phyloP scores from a whole-genome alignment of 2,888 invertebrate genomes.

The Margaritifera margaritifera region DNA sequence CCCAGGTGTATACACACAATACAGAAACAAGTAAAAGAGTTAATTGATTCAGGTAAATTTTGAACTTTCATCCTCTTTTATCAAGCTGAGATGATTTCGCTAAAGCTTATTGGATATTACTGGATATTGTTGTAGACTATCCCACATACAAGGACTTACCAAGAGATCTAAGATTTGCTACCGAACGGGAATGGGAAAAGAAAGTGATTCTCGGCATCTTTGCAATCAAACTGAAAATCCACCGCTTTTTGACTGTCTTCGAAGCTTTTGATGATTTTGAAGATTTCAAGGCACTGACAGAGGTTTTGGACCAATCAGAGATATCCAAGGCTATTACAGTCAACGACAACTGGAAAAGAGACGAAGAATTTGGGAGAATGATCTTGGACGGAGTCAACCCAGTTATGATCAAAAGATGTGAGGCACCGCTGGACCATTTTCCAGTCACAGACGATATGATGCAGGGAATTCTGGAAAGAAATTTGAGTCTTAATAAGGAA shows the following conservation, averaged over 20 bases:
- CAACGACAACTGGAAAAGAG: too few relatives aligned
- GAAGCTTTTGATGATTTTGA: constrained; percentile 33
- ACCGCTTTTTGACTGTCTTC: constrained; percentile 27
- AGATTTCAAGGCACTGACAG: constrained; percentile 25
- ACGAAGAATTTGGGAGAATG: too few relatives aligned
- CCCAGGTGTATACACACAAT: too few relatives aligned
- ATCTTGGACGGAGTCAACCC: too few relatives aligned
- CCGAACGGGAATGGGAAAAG: constrained; percentile 28
- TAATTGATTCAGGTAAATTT: too few relatives aligned
- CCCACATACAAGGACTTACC: constrained; percentile 28
- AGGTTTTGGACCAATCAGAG: constrained; percentile 21
- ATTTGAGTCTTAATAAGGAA: constrained; percentile 23
- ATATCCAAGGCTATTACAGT: constrained; percentile 15
- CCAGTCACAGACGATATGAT: constrained; percentile 36
- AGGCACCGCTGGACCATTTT: constrained; percentile 14
- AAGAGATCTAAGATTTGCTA: constrained; percentile 27
- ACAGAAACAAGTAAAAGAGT: too few relatives aligned
- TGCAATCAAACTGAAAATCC: constrained; percentile 28
- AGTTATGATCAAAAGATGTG: constrained; percentile 16
- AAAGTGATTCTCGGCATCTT: constrained; percentile 26
- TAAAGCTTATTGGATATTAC: too few relatives aligned
- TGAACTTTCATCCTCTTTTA: too few relatives aligned
- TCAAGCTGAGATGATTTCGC: too few relatives aligned
- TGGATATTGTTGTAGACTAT: too few relatives aligned
- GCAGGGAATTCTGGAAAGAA: constrained; percentile 26